phyloP scores from a whole-genome alignment of 2,113 vertebrate species.

The Platysternon megacephalum region DNA sequence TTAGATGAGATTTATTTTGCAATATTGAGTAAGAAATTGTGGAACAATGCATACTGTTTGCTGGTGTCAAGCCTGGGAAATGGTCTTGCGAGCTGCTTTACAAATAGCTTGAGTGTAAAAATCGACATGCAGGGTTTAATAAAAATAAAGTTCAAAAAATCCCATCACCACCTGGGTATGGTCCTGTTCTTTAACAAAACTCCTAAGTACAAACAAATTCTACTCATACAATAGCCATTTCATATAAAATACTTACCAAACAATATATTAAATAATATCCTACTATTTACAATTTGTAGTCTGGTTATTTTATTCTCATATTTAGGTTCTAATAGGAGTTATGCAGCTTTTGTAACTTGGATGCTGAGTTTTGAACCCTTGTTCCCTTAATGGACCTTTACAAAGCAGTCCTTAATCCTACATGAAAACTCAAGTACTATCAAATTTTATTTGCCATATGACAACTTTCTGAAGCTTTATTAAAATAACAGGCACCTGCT shows the following conservation, averaged over 20 bases:
- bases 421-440: background rate
- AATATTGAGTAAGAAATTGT: background rate
- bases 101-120: background rate
- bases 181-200: background rate
- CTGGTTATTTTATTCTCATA: background rate
- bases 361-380: background rate
- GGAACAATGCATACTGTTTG: background rate
- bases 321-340: background rate
- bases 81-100: background rate
- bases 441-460: background rate
- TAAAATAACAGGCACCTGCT: background rate
- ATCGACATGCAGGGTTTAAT: background rate
- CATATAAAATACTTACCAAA: background rate
- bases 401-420: background rate
- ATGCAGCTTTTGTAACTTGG: background rate
- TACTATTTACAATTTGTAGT: background rate
- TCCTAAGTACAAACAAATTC: rapidly evolving
- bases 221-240: background rate
- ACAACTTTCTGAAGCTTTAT: conserved; percentile 21
- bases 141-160: background rate
- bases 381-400: background rate
- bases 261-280: rapidly evolving
- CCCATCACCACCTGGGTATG: background rate
- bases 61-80: background rate
- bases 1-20: background rate